These are phyloP conservation scores for Lithophane semibrunnea DNA, from an alignment of 2,888 invertebrate species.

Conservation along the genomic window DNA sequence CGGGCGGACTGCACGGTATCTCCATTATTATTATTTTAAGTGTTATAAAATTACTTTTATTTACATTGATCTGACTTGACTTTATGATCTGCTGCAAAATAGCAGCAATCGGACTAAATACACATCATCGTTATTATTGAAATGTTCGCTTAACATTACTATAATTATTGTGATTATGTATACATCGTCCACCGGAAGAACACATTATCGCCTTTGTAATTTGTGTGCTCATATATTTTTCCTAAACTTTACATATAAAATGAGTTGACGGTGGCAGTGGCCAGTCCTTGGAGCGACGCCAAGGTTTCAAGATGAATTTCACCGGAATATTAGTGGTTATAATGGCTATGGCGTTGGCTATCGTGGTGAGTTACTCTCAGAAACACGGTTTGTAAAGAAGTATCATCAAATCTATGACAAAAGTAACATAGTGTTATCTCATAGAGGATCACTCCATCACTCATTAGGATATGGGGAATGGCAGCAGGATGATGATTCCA, in stretches of 20 bases:
- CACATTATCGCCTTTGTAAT: slow-evolving; percentile 28
- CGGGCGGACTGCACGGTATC: too few species aligned
- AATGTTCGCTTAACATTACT: slow-evolving; percentile 1
- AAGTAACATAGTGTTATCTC: neutral
- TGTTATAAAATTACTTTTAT: neutral
- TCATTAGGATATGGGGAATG: neutral
- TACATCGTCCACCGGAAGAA: slow-evolving; percentile 44
- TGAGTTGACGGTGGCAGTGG: neutral
- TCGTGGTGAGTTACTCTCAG: slow-evolving; percentile 33
- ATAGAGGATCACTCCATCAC: neutral
- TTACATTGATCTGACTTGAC: neutral
- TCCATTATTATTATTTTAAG: neutral
- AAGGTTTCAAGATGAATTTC: slow-evolving; percentile 46
- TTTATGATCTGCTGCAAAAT: neutral
- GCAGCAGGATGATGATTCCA: neutral
- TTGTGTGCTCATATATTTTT: neutral
- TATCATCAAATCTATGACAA: neutral
- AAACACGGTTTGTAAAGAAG: neutral
- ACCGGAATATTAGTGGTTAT: slow-evolving; percentile 37
- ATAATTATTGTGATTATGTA: slow-evolving; percentile 20
- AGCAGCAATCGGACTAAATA: slow-evolving; percentile 19
- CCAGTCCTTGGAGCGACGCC: slow-evolving; percentile 12
- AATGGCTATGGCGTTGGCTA: slow-evolving; percentile 27
- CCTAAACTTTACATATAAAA: slow-evolving; percentile 33
- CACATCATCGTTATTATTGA: slow-evolving; percentile 24